These are phyloP conservation scores for Leptocoma aspasia DNA, from an alignment of 2,113 vertebrate species.

Conservation along the genomic window DNA sequence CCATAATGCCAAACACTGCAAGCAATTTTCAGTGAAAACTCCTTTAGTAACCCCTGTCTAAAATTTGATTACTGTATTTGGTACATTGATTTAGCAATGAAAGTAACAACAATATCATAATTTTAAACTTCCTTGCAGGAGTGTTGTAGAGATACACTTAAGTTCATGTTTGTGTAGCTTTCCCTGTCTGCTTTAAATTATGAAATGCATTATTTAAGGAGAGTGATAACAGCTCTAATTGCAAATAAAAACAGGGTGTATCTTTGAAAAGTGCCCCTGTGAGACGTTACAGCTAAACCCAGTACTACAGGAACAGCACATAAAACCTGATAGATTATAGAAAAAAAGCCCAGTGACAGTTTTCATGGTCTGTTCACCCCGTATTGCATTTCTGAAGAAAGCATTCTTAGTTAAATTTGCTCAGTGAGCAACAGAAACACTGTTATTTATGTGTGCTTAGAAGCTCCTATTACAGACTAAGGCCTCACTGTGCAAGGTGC, in stretches of 20 bases:
- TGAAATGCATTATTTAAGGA: conserved; percentile 63
- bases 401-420: conserved; percentile 37
- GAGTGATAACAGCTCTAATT: conserved; percentile 58
- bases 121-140: conserved; percentile 34
- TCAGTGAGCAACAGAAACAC: conserved; percentile 20
- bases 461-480: background rate
- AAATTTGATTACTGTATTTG: conserved; percentile 50
- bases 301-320: conserved; percentile 25
- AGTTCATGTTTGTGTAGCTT: conserved; percentile 30
- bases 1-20: background rate
- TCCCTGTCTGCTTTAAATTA: conserved; percentile 48
- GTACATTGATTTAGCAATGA: conserved; percentile 60
- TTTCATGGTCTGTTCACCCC: conserved; percentile 54
- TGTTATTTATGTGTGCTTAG: background rate
- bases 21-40: conserved; percentile 31
- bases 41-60: conserved; percentile 4
- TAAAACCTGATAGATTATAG: conserved; percentile 55
- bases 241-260: conserved; percentile 66
- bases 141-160: background rate
- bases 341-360: conserved; percentile 33
- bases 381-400: conserved; percentile 44
- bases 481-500: background rate
- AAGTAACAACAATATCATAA: conserved; percentile 26
- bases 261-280: conserved; percentile 45
- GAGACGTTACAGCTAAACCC: conserved; percentile 18